Conservation (phyloP, 2,113 vertebrate genomes). For the Daubentonia madagascariensis region DNA sequence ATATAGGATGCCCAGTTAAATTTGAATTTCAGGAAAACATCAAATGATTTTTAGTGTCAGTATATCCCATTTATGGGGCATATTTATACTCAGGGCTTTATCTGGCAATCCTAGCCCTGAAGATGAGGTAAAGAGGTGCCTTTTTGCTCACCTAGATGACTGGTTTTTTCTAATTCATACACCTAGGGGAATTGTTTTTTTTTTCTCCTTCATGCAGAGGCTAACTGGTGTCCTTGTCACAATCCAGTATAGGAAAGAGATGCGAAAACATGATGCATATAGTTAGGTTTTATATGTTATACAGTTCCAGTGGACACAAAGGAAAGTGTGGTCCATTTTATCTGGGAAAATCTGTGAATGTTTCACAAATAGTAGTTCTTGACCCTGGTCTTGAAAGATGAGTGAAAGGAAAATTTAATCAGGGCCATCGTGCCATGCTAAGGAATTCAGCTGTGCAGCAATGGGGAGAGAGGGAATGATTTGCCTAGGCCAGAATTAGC, state of each 20-base stretch:
- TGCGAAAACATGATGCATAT: not conserved
- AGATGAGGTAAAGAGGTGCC: not conserved
- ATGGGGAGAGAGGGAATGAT: not conserved
- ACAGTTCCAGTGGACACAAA: not conserved
- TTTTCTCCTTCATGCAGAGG: not conserved
- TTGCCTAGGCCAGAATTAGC: not conserved
- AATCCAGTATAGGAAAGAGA: not conserved
- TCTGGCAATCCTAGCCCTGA: not conserved
- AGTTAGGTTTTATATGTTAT: not conserved
- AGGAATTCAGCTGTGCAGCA: not conserved
- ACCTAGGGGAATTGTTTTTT: not conserved
- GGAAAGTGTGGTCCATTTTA: not conserved
- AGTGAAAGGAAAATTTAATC: not conserved
- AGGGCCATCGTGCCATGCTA: not conserved
- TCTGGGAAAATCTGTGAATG: not conserved
- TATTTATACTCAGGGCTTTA: not conserved
- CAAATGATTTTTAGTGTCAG: not conserved
- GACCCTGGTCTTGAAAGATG: not conserved
- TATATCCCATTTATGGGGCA: not conserved
- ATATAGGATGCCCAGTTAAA: not conserved
- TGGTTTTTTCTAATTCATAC: not conserved
- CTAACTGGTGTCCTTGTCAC: not conserved
- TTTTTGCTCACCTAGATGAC: not conserved
- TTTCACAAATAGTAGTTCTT: slow-evolving; percentile 13
- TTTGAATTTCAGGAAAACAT: not conserved